Evolutionary conservation across 2,113 vertebrate genomes (phyloP), one percentile per base, ranked within the genome.

Genomic region (Chrysochloris asiatica): DNA sequence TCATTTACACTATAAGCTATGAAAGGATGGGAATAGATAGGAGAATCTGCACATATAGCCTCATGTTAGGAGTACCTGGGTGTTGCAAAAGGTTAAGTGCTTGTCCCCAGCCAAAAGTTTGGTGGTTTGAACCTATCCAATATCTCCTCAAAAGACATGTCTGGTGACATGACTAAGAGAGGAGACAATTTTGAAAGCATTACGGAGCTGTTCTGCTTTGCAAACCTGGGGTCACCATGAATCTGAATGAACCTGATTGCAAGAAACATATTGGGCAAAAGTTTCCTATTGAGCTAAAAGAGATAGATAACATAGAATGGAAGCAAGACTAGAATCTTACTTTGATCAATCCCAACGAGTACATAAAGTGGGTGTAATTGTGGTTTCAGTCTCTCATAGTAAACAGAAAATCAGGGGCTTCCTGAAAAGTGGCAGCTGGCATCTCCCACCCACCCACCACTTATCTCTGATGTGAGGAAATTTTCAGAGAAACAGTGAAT

Each of bases 11-110:
- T 45, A 3, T 17, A 48, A 24, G 7, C 11, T 76, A 12, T 81
- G 9, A 17, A 47, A 61, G 6, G 2, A 1, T 45, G 4, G 26
- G 8, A 14, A 22, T 47, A 4, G 3, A 0, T 16, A n/a, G 21
- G 7, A 59, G 45, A 77, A 50, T 41, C 17, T 67, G n/a, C 54
- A 17, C 52, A 17, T 2, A 17, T 33, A 69, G 10, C 3, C 11
- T n/a, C 14, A 16, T n/a, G 6, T 4, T 80, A 6, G 14, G n/a
- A 36, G 65, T 36, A 16, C 65, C 65, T 67, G 14, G n/a, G 65
- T 36, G 17, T 12, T 4, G 21, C 14, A 67, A 19, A 67, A 67
- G 14, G 33, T 36, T 63, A 67, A 67, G 14, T 67, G 4, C 65
- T 67, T 67, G n/a, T 8, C 17, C 9, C 33, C 17, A 67, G 33